Conservation (phyloP, 2,888 invertebrate species). For the Philopedon plagiatum region DNA sequence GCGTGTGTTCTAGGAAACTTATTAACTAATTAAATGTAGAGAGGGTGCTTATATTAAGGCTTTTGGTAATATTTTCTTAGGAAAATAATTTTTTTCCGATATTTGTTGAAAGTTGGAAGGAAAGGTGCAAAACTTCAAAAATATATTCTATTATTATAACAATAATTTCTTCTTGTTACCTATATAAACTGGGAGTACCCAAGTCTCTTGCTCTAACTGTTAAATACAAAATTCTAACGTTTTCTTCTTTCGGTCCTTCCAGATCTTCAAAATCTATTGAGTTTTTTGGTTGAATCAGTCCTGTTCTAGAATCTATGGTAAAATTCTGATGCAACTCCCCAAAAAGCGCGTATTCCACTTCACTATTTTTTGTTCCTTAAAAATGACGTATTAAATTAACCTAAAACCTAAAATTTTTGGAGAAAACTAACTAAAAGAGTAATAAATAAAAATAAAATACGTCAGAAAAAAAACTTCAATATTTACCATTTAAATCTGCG, state of each 20-base stretch:
- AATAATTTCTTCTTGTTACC: slow-evolving; percentile 12
- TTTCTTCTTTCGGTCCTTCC: slow-evolving; percentile 70
- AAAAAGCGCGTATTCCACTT: slow-evolving; percentile 83
- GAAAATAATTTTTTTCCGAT: slow-evolving; percentile 1
- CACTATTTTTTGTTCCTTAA: slow-evolving; percentile 82
- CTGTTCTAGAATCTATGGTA: slow-evolving; percentile 82
- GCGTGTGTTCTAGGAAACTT: no score
- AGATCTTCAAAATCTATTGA: slow-evolving; percentile 88
- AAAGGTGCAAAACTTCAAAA: no score
- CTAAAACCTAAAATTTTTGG: no score
- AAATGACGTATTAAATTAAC: no score
- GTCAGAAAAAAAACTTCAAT: no score
- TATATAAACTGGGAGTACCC: slow-evolving; percentile 79
- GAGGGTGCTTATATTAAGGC: no score
- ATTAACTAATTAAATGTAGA: no score
- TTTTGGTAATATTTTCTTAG: no score
- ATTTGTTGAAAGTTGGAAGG: no score
- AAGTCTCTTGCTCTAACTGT: slow-evolving; percentile 84
- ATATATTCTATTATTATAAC: no score
- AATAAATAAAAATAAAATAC: no score
- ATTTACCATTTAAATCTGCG: slow-evolving; percentile 83
- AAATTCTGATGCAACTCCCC: slow-evolving; percentile 86
- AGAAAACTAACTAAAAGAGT: no score
- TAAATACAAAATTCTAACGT: slow-evolving; percentile 79
- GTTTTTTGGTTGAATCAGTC: slow-evolving; percentile 78